Evolutionary conservation across 2,797 vertebrate species (phyloP), one percentile per base, ranked within the genome.

Genomic region (Bradypodion ventrale): DNA sequence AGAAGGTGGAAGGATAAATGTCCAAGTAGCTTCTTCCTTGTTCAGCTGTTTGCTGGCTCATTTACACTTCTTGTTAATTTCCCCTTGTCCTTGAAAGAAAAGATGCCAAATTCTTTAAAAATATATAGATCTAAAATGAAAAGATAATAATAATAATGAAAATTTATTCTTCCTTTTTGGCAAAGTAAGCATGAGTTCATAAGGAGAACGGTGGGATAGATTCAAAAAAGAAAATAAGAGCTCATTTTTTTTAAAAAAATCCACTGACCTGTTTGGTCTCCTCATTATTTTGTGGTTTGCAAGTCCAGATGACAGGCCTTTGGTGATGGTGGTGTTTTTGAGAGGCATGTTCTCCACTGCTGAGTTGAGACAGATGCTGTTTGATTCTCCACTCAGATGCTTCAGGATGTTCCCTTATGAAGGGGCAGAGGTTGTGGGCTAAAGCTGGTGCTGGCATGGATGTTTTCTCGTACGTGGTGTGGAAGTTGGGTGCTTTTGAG

Each of bases 301-400:
- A 77, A 77, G 8, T 29, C 29, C 37, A 46, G 21, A 15, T 46
- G 21, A 44, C 21, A 69, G 35, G 13, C 40, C 25, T 40, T 40
- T 76, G 84, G 10, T 62, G 73, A 25, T 37, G 16, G 27, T 73
- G 4, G n/a, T n/a, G n/a, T n/a, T n/a, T 12, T 42, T 62, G 73
- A 81, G 65, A 81, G 52, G 73, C 79, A 40, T 85, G 65, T 49
- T 85, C 79, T 76, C 35, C 63, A 49, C 35, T 42, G 29, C 29
- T 12, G 40, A 13, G 19, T 56, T 49, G 63, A 83, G 37, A 37
- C 44, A 23, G 21, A 7, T 37, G 40, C 65, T 60, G 19, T 70
- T 69, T 65, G 75, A 25, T 42, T 76, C 72, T 81, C 52, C 40
- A 49, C 78, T 81, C 21, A 37, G 78, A 52, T 35, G 52, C 84